phyloP scores from a whole-genome alignment of 2,888 invertebrate species.

The Parapristionchus giblindavisi region DNA sequence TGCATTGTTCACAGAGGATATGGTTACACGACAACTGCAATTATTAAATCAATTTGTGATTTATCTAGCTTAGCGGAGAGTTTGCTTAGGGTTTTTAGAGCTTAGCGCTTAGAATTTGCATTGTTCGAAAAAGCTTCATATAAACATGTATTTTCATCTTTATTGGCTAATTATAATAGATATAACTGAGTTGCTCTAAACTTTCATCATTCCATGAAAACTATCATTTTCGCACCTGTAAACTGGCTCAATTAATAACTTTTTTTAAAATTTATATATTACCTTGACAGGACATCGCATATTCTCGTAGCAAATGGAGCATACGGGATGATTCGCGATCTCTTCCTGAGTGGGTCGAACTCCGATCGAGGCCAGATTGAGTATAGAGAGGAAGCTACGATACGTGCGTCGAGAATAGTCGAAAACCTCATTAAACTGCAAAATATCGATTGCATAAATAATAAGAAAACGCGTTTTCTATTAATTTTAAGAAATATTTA shows the following conservation, averaged over 20 bases:
- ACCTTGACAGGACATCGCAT: slow-evolving; percentile 49
- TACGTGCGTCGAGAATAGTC: background rate
- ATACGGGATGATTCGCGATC: slow-evolving; percentile 37
- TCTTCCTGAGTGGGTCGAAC: slow-evolving; percentile 38
- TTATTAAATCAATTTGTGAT: background rate
- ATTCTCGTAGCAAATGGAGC: slow-evolving; percentile 40
- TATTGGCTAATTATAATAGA: too few species aligned
- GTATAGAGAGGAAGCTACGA: slow-evolving; percentile 11
- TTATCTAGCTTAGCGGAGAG: too few species aligned
- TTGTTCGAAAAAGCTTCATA: too few species aligned
- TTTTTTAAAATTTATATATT: background rate
- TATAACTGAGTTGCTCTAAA: too few species aligned
- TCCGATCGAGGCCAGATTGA: slow-evolving; percentile 32
- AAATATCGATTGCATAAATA: too few species aligned
- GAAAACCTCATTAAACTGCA: slow-evolving; percentile 25
- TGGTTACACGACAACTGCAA: slow-evolving; percentile 58
- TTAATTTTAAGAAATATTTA: too few species aligned
- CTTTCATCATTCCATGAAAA: background rate
- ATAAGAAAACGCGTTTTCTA: too few species aligned
- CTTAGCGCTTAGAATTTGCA: too few species aligned
- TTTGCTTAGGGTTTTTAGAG: too few species aligned
- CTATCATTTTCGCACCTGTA: too few species aligned
- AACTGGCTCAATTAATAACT: background rate
- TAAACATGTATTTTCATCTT: too few species aligned
- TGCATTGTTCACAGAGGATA: slow-evolving; percentile 61